Evolutionary conservation across 2,797 vertebrate species (phyloP), one percentile per base, ranked within the genome.

Genomic region (Glossophaga mutica): DNA sequence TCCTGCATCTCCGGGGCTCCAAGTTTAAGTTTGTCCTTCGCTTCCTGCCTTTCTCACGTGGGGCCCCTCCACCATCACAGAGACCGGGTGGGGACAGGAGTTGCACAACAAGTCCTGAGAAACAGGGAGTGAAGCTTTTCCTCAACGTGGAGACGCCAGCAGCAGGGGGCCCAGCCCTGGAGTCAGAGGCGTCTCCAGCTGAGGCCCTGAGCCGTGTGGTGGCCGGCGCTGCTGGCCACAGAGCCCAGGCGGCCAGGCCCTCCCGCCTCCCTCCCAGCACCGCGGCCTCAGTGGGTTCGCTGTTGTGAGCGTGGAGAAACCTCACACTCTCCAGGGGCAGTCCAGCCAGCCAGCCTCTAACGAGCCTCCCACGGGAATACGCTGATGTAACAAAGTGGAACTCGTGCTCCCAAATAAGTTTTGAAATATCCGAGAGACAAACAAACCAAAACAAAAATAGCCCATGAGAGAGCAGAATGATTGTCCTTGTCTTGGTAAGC

Each of bases 261-360:
- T 59, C 57, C 26, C 9, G 9, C 67, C 59, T 15, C 59, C 29
- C 59, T 14, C 32, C 18, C 29, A 10, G n/a, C 6, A 4, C 26
- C 18, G 2, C 0, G 0, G 18, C 34, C 12, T 0, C 62, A 3
- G 39, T 0, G 3, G 5, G 15, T 44, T 24, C 4, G 55, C 57
- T 16, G 9, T 32, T 11, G 2, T 1, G 2, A 6, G 14, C 5
- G 0, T 0, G 42, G 9, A 6, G 1, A 16, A 6, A 2, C 57
- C 44, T n/a, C 37, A 3, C 1, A 0, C 6, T 59, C 50, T n/a
- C 11, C 34, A 7, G 0, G 2, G 15, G 7, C 1, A 2, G 0
- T 10, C 14, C n/a, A 3, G 8, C 8, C 3, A 2, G 11, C 42
- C 1, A 3, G 22, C 24, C 10, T 0, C 8, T 5, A 11, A 74